Conservation (phyloP, 1,140 invertebrate species). For the Paracyclopina nana region DNA sequence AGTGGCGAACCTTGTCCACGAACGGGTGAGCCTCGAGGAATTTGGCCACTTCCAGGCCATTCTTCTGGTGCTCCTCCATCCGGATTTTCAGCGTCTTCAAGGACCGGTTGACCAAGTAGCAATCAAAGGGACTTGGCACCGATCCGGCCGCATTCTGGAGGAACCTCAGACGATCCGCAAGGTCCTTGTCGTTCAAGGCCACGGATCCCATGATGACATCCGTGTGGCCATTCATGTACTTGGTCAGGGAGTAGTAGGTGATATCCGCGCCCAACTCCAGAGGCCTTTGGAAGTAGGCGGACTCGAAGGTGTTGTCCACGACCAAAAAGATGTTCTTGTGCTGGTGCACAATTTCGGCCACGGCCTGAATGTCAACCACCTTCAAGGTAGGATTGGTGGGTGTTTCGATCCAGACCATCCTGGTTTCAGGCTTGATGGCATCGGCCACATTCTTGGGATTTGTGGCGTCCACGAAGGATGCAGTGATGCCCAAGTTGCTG, state of each 20-base stretch:
- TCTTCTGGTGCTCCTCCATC: constrained; percentile 72
- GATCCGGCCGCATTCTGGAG: constrained; percentile 80
- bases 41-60: constrained; percentile 50
- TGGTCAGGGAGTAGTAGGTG: constrained; percentile 78
- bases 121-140: constrained; percentile 90
- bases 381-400: constrained; percentile 94
- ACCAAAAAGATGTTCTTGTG: constrained; percentile 50
- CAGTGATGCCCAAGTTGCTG: constrained; percentile 43
- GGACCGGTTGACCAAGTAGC: constrained; percentile 75
- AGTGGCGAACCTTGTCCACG: constrained; percentile 64
- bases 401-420: constrained; percentile 71
- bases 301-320: constrained; percentile 94
- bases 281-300: constrained; percentile 83
- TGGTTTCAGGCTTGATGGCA: constrained; percentile 19
- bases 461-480: constrained; percentile 60
- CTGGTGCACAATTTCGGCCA: constrained; percentile 40
- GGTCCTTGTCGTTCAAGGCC: constrained; percentile 45
- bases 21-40: constrained; percentile 53
- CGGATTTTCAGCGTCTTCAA: constrained; percentile 77
- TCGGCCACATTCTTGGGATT: constrained; percentile 29
- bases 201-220: constrained; percentile 92
- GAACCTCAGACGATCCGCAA: constrained; percentile 52
- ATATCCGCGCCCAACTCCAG: constrained; percentile 77
- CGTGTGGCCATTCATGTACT: constrained; percentile 96
- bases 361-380: constrained; percentile 62